A percentile compares a stretch with the other conserved stretches of the same genome.
These are phyloP conservation scores for Gambusia holbrooki DNA, from an alignment of 2,113 vertebrate genomes.

Conservation along the genomic window DNA sequence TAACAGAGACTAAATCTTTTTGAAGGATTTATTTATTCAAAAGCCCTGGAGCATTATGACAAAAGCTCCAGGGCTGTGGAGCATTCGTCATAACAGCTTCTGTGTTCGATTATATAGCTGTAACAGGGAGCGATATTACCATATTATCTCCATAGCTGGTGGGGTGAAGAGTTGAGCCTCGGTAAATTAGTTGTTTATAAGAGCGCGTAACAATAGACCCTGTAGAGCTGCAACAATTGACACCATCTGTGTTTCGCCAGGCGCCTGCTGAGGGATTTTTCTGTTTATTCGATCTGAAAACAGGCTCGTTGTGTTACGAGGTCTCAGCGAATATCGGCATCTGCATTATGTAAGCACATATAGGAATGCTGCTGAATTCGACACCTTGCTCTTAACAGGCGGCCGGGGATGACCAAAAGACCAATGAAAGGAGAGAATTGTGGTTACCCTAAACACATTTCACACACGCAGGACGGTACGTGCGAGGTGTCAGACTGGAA, in stretches of 20 bases:
- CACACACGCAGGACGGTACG: not conserved
- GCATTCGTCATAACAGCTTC: conserved; percentile 12
- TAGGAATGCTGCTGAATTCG: conserved; percentile 33
- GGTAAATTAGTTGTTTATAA: conserved; percentile 49
- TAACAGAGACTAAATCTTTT: not conserved
- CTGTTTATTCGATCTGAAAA: conserved; percentile 11
- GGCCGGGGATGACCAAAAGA: not conserved
- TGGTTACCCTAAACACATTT: not conserved
- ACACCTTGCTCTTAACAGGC: conserved; percentile 5
- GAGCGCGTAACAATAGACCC: conserved; percentile 36
- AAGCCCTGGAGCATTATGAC: not conserved
- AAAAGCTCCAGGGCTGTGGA: not conserved
- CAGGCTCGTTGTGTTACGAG: conserved; percentile 18
- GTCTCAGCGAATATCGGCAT: conserved; percentile 37
- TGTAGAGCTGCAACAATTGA: conserved; percentile 39
- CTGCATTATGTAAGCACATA: conserved; percentile 56
- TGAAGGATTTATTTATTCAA: not conserved
- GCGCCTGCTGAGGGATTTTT: conserved; percentile 26
- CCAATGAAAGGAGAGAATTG: not conserved
- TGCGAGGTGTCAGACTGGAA: not conserved
- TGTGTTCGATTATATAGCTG: conserved; percentile 30
- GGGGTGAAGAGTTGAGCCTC: conserved; percentile 60
- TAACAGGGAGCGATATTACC: conserved; percentile 35
- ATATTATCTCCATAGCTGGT: conserved; percentile 11
- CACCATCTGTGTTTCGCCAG: conserved; percentile 31